Evolutionary conservation across 2,113 vertebrate species (phyloP).

Genomic region (Sarotherodon lohbergeri): DNA sequence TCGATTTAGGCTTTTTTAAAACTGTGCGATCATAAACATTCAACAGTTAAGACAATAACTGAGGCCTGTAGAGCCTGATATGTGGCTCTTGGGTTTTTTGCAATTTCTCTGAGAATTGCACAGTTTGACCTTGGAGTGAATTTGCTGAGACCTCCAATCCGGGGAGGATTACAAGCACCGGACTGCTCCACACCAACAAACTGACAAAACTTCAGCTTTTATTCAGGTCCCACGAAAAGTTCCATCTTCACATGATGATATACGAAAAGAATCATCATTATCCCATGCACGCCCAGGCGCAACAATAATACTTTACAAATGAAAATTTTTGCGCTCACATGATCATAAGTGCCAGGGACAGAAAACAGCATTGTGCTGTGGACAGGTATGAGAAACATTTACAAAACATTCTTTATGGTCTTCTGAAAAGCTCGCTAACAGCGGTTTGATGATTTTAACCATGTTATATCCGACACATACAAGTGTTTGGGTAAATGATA

Average conservation of each 20-base stretch:
- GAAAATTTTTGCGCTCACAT: neutral
- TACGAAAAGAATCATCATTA: neutral
- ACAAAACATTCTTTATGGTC: neutral
- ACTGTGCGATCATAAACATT: neutral
- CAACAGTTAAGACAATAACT: neutral
- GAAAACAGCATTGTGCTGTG: neutral
- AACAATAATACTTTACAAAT: neutral
- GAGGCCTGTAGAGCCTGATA: neutral
- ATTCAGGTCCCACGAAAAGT: neutral
- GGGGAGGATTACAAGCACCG: neutral
- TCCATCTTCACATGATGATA: neutral
- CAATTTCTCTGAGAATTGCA: neutral
- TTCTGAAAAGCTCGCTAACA: neutral
- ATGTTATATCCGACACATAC: neutral
- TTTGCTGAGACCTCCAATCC: neutral
- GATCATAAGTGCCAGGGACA: neutral
- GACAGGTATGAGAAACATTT: neutral
- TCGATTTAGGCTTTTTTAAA: neutral
- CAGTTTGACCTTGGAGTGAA: neutral
- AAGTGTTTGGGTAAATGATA: neutral
- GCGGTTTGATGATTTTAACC: neutral
- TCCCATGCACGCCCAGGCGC: neutral
- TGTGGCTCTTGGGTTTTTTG: neutral
- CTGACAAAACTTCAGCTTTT: neutral
- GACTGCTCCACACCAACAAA: neutral